Evolutionary conservation across 2,888 invertebrate genomes (phyloP).

Genomic region (Rhamnusium bicolor): DNA sequence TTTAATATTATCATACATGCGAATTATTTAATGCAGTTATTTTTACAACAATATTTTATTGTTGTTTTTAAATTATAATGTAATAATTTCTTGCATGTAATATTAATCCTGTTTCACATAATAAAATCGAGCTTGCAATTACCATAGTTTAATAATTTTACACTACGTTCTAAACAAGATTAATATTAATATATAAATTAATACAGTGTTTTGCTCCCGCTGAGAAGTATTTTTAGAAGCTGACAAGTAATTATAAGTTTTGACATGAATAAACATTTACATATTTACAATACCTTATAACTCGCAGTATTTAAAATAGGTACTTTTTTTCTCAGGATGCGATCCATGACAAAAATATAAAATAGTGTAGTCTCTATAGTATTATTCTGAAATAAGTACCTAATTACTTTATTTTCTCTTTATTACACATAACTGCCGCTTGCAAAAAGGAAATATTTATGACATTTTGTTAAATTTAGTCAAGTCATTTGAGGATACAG

Average conservation of each 20-base stretch:
- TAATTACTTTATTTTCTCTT: no score
- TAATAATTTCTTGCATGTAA: not conserved
- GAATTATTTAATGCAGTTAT: slow-evolving; percentile 2
- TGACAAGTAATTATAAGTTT: not conserved
- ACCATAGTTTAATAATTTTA: slow-evolving; percentile 9
- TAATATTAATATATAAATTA: slow-evolving; percentile 7
- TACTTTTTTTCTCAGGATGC: no score
- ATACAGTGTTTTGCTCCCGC: not conserved
- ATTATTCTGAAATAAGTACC: no score
- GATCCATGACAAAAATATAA: no score
- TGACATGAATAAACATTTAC: not conserved
- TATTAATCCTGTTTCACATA: not conserved
- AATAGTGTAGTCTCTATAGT: no score
- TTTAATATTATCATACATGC: not conserved
- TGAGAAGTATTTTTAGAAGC: slow-evolving; percentile 5
- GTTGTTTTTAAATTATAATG: not conserved
- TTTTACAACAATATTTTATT: not conserved
- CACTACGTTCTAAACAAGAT: not conserved
- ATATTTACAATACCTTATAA: not conserved
- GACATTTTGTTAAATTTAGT: no score
- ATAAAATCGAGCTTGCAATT: not conserved
- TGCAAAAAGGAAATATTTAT: no score
- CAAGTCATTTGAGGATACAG: no score
- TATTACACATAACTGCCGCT: no score
- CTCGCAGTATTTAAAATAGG: not conserved